Base-by-base conservation (phyloP, 1,140 invertebrate genomes). In the Liolophura sinensis region DNA sequence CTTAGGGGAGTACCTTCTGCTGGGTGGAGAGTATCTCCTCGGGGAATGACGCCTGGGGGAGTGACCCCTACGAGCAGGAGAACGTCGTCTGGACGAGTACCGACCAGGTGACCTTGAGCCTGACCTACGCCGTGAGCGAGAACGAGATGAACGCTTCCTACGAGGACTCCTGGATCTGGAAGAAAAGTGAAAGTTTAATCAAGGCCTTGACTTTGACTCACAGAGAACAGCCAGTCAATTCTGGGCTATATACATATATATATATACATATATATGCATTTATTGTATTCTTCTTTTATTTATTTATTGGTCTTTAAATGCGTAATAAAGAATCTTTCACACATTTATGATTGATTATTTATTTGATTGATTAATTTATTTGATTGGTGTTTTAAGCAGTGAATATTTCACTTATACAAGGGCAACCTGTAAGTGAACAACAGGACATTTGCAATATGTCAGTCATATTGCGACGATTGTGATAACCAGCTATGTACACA, bases 111-210 rank as follows among this genome's bases (percentile, higher is more conserved):
- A 20, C 25, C 55, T 67, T 61, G 1, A 50, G 20, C 22, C 62
- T 20, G 48, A 16, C 55, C 14, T 14, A 18, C 56, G 60, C 12
- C 22, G 31, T 24, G 24, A 48, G 31, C 58, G 64, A 57, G 52
- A 46, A 20, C 56, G 57, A 40, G 63, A 40, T 31, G 51, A 64
- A 46, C 59, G 69, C 20, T 73, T 73, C 31, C 73, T 71, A 27
- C 75, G 73, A 15, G 74, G 46, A n/a, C 74, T 75, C 11, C 73
- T 61, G 7, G 81, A 80, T n/a, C 70, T 75, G 18, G 76, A 70
- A 20, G 64, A 48, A 59, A 61, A 47, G 20, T 62, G 40, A 27
- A 55, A 31, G 66, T 20, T 64, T 60, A 54, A n/a, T n/a, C n/a
- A 50, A n/a, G 40, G 5, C 40, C 48, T 59, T 59, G 62, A 5